Base-by-base conservation (phyloP, 1,140 invertebrate genomes). In the Drosophila biarmipes region DNA sequence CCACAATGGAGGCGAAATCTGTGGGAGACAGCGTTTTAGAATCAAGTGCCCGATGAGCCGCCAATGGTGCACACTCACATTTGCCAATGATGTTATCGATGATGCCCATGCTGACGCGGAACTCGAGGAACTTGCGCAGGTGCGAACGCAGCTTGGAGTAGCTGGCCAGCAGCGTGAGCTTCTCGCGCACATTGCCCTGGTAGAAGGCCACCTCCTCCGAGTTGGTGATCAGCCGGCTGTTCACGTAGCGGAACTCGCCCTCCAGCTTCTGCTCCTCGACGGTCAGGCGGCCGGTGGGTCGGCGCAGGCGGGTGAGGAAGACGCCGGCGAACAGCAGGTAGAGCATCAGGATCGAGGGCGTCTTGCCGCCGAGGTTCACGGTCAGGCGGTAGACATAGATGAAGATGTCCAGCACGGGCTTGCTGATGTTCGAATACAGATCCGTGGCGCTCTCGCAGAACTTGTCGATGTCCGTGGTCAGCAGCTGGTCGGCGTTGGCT, bases 131-230 rank as follows among this genome's bases (percentile, higher is more conserved):
- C 87, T 96, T 96, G 59, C 96, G 94, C 57, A 99, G 92, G 93
- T 99, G 98, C 21, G 94, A 94, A 76, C 98, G 96, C 90, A 99
- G 93, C 94, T 97, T 98, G 62, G 96, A 95, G 92, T 98, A 99
- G 82, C 97, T 97, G 14, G 96, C 95, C 56, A 98, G 92, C 6
- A 99, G 92, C 0, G 96, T 99, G 17, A 96, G 92, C 92, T 98
- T 97, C 92, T 99, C 98, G 35, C 97, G 94, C 45, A 94, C 93
- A 84, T 98, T 98, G 76, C 98, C 98, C 93, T 98, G 94, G 92
- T 99, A 99, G 92, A 99, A 99, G 3, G 98, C 98, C 67, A 99
- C 87, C 93, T 99, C 99, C 93, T 99, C 99, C 17, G 98, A 98
- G 92, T 99, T 99, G 0, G 98, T 98, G 43, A 99, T 99, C 5